A percentile compares a stretch with the other conserved stretches of the same genome.
Evolutionary conservation across 2,888 invertebrate species (phyloP).

Genomic region (Cephalotes varians): DNA sequence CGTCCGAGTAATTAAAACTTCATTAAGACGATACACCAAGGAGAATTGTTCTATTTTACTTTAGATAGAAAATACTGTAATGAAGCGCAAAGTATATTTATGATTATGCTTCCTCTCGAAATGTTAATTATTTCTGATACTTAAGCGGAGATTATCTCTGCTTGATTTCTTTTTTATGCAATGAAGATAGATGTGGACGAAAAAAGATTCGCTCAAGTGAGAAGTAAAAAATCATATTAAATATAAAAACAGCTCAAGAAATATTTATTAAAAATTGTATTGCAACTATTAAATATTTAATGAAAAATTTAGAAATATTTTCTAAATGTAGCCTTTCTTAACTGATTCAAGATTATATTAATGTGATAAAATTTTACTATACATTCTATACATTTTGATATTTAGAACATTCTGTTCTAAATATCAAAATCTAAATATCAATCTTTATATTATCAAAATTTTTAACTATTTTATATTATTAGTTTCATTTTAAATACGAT

Average conservation of each 20-base stretch:
- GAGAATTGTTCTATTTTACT: conserved; percentile 29
- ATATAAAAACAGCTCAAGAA: not conserved
- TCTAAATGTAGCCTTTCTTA: not conserved
- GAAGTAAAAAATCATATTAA: not conserved
- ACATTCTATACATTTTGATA: no score
- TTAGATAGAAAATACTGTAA: conserved; percentile 25
- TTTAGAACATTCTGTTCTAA: no score
- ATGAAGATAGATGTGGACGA: not conserved
- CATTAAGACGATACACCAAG: conserved; percentile 34
- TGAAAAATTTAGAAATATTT: not conserved
- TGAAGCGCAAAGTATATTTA: conserved; percentile 47
- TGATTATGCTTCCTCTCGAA: conserved; percentile 45
- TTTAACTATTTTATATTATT: not conserved
- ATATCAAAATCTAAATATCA: not conserved
- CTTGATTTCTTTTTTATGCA: conserved; percentile 34
- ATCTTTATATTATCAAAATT: not conserved
- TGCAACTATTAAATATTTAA: not conserved
- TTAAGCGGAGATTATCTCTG: conserved; percentile 32
- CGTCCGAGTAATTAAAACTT: conserved; percentile 47
- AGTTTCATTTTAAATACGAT: not conserved
- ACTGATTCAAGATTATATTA: not conserved
- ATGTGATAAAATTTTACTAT: not conserved
- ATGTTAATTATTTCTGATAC: conserved; percentile 55
- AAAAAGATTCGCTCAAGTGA: not conserved
- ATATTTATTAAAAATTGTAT: not conserved